phyloP scores from a whole-genome alignment of 2,797 vertebrate genomes.

The Sphaeramia orbicularis region DNA sequence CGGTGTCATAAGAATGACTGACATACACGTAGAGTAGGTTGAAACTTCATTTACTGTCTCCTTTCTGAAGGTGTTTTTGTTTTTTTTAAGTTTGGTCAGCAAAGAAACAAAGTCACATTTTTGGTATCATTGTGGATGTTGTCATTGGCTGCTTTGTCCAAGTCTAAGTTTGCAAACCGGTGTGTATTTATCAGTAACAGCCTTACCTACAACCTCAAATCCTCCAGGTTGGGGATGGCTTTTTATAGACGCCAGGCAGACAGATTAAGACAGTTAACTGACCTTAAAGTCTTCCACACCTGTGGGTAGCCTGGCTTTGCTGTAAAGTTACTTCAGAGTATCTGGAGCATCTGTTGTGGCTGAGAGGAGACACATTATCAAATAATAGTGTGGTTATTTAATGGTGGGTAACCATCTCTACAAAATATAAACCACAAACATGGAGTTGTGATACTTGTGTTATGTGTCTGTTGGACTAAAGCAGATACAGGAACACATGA shows the following conservation, averaged over 20 bases:
- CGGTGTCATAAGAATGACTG: no score
- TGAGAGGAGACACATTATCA: not conserved
- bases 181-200: no score
- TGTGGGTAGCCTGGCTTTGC: slow-evolving; percentile 9
- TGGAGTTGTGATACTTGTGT: not conserved
- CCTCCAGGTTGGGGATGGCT: slow-evolving; percentile 41
- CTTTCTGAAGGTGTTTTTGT: no score
- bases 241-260: slow-evolving; percentile 65
- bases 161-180: no score
- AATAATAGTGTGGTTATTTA: not conserved
- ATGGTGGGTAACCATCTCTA: not conserved
- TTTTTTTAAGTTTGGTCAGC: no score
- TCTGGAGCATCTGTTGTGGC: not conserved
- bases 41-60: no score
- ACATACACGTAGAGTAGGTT: no score
- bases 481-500: no score
- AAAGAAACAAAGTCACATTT: no score
- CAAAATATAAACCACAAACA: not conserved
- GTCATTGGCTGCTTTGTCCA: no score
- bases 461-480: no score
- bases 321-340: not conserved
- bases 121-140: no score
- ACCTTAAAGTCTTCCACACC: slow-evolving; percentile 22
- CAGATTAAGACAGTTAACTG: slow-evolving; percentile 46
- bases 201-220: slow-evolving; percentile 21